Percentiles rank a stretch among this genome's conserved stretches.
phyloP scores from a whole-genome alignment of 2,113 vertebrate genomes.

The Oncorhynchus clarkii region DNA sequence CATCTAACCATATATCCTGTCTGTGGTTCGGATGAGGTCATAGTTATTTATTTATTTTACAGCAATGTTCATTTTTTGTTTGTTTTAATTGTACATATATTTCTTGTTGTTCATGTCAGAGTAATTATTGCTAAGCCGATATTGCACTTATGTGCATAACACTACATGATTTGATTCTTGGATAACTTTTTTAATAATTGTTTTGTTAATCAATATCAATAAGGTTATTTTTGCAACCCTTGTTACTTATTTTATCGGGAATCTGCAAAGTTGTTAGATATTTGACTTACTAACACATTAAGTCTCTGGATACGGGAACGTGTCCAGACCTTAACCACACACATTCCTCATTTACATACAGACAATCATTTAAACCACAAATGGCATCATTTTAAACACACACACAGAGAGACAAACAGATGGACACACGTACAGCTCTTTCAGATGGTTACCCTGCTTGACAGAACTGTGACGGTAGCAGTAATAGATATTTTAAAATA shows the following conservation, averaged over 20 bases:
- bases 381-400: not conserved
- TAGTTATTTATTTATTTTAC: constrained; percentile 20
- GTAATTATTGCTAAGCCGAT: constrained; percentile 41
- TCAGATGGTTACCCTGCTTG: constrained; percentile 19
- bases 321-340: constrained; percentile 28
- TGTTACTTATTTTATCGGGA: not conserved
- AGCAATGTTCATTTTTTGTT: not conserved
- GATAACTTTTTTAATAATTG: constrained; percentile 20
- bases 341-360: not conserved
- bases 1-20: constrained; percentile 12
- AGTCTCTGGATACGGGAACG: constrained; percentile 45
- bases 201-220: constrained; percentile 45
- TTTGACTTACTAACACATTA: constrained; percentile 58
- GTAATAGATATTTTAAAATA: constrained; percentile 23
- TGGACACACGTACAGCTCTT: constrained; percentile 7
- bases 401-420: not conserved
- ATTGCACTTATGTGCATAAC: constrained; percentile 54
- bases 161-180: constrained; percentile 52
- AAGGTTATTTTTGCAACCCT: constrained; percentile 55
- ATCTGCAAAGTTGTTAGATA: constrained; percentile 42
- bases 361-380: not conserved
- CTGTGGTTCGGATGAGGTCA: constrained; percentile 53
- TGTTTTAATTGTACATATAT: constrained; percentile 45
- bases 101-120: constrained; percentile 46
- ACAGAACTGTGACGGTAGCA: constrained; percentile 34